Conservation (phyloP, 2,113 vertebrate species). For the Gymnobelideus leadbeateri region DNA sequence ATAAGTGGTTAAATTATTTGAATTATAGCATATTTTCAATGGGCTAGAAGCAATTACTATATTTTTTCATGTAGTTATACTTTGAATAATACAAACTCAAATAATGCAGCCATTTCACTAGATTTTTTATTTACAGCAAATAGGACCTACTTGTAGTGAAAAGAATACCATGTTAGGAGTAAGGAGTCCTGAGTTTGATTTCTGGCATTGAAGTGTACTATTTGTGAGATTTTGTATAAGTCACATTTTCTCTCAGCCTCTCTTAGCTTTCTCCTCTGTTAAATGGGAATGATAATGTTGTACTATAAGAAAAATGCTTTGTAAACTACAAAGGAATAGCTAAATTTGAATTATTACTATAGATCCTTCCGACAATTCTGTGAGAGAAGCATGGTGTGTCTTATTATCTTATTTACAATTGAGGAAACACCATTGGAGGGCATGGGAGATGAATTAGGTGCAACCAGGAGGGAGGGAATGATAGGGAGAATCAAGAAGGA, state of each 20-base stretch:
- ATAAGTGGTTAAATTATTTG: background rate
- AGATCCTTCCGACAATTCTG: background rate
- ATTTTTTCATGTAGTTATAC: background rate
- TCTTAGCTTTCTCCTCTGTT: background rate
- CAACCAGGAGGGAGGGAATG: background rate
- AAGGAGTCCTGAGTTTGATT: background rate
- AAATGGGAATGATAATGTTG: background rate
- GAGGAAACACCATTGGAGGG: background rate
- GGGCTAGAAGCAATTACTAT: background rate
- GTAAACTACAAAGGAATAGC: background rate
- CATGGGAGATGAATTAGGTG: background rate
- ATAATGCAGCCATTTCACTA: background rate
- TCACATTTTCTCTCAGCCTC: background rate
- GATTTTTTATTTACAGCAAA: background rate
- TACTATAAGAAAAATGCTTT: background rate
- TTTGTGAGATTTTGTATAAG: background rate
- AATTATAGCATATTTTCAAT: background rate
- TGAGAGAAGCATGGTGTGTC: background rate
- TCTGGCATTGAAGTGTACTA: background rate
- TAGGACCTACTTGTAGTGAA: background rate
- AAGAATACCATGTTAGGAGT: background rate
- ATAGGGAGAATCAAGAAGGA: background rate
- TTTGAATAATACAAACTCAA: background rate
- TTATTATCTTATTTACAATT: background rate
- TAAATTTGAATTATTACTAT: background rate